Conservation (phyloP, 2,888 invertebrate species). For the Meta bourneti region DNA sequence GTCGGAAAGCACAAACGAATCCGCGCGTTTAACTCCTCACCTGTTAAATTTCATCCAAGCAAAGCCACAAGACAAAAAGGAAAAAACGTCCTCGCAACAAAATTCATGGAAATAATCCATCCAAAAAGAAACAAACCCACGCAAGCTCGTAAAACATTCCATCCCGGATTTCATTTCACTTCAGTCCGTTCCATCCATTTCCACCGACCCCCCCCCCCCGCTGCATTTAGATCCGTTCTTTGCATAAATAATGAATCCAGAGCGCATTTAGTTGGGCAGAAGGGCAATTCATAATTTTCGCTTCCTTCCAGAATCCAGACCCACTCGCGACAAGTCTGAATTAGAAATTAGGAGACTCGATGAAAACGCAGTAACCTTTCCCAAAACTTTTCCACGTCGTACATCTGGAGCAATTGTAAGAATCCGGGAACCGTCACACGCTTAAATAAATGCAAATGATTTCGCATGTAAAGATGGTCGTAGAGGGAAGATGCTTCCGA, state of each 20-base stretch:
- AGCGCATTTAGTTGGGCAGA: conserved; percentile 15
- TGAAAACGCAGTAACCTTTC: conserved; percentile 34
- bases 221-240: background rate
- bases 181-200: background rate
- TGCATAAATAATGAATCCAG: conserved; percentile 41
- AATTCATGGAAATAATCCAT: no score
- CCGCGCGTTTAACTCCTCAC: no score
- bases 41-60: no score
- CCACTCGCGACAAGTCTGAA: conserved; percentile 27
- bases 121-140: no score
- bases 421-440: conserved; percentile 4
- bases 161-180: no score
- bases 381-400: background rate
- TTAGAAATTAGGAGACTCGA: conserved; percentile 53
- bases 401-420: conserved; percentile 1
- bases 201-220: background rate
- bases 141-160: no score
- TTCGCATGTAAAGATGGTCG: background rate
- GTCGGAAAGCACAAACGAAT: no score
- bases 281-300: conserved; percentile 51
- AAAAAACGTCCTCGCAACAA: no score
- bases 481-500: background rate
- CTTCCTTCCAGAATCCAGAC: conserved; percentile 24
- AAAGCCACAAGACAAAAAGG: no score
- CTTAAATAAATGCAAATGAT: conserved; percentile 58